Evolutionary conservation across 2,888 invertebrate species (phyloP), one percentile per base, ranked within the genome.

Genomic region (Drosophila buzzatii): DNA sequence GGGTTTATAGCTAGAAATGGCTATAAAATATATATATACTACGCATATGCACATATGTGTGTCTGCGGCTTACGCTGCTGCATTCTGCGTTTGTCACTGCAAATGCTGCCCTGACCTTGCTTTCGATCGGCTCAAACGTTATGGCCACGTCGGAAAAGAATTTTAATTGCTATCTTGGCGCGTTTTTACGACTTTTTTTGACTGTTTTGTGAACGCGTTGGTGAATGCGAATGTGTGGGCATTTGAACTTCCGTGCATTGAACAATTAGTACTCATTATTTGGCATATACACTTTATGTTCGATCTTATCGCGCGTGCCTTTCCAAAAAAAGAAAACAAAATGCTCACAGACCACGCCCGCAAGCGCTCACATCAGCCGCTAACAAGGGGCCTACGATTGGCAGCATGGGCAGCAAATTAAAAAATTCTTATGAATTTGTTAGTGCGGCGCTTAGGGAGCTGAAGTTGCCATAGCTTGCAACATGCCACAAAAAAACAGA

Each of bases 261-360:
- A 70, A 79, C 85, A 85, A 85, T 85, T 89, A 85, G 87, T 75
- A 79, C 68, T 89, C 85, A 87, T 85, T 85, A 85, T 73, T 81
- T 77, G 73, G 70, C 18, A 35, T 45, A 62, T 69, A 67, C 58
- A 70, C 41, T 61, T 76, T 52, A 67, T 56, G 57, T 71, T 60
- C 68, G 85, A 85, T 89, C 85, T 79, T 87, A 84, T 87, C 88
- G 68, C 37, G 33, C 23, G 41, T 89, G 89, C 85, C 85, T 85
- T 85, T 85, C 85, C 74, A 81, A 82, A 71, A 62, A 44, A 18
- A 37, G 64, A 39, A 53, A 47, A 20, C 14, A 44, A 45, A 23
- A 44, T 57, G 68, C 70, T 52, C 60, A 64, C 14, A 53, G 63
- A 74, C 76, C 72, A 62, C 73, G 84, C 86, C 89, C 81, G 70